Evolutionary conservation across 2,797 vertebrate species (phyloP), one percentile per base, ranked within the genome.

Genomic region (Margarornis squamiger): DNA sequence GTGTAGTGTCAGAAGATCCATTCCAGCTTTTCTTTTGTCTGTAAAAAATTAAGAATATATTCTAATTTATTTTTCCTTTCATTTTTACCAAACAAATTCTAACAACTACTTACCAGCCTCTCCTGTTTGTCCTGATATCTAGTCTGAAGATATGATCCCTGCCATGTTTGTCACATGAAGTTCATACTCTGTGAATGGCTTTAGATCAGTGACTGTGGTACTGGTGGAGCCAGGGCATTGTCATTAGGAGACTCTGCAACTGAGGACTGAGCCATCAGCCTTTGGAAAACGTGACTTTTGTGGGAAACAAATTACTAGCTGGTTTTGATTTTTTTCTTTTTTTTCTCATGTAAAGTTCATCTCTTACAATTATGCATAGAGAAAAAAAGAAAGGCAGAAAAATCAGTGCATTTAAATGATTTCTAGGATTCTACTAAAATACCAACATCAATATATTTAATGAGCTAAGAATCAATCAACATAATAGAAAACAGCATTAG

Each of bases 311-410:
- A 30, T 93, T 96, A 30, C 86, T 88, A 59, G 43, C 4, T 19
- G 92, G 84, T 39, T 97, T 95, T 66, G 96, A 2, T 67, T 97
- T 97, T 39, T 39, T 8, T 36, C n/a, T 63, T 97, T 27, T 98
- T 92, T 41, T 30, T 9, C 92, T 98, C 88, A 98, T 97, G 63
- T 98, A 98, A 32, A 99, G 86, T 92, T 99, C 98, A 29, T 99
- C 98, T 66, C 97, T 98, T 89, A 98, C 98, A 93, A 99, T 98
- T 81, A 99, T 92, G 86, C 98, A 98, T 99, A 95, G 45, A 87
- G 79, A 95, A 87, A 80, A 87, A 57, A 65, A 32, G 7, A 5
- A 65, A 39, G 12, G 7, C 30, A 39, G 29, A 2, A 39, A 77
- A 65, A 52, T 23, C 0, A 1, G 21, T 4, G 6, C 8, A 10